Base-by-base conservation (phyloP, 2,113 vertebrate species). In the Cyphomyrus plagiostoma region DNA sequence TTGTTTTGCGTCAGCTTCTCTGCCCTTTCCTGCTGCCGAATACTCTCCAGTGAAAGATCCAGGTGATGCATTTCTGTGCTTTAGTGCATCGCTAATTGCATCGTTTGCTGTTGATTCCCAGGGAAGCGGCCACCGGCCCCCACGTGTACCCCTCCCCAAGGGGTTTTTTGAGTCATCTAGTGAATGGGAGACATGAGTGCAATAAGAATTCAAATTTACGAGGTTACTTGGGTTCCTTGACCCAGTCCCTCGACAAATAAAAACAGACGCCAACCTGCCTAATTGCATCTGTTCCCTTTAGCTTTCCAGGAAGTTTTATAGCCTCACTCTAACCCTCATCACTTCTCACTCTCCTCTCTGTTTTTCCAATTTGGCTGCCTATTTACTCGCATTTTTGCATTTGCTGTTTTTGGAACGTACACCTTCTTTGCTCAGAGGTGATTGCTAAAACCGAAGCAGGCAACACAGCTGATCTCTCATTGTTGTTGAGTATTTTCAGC, bases 161-260 rank as follows among this genome's bases (percentile, higher is more conserved):
- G 49, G 49, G 6, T 90, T 85, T 92, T 90, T 91, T 89, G 48
- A 49, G 86, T 92, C 90, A 92, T 92, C 92, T 92, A 92, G 90
- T 91, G 88, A 92, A 89, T 23, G 90, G 83, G 86, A 92, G 91
- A 91, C 26, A 58, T 87, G 80, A 84, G 70, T 89, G 86, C 50
- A 87, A 88, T 49, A 92, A 88, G 88, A 92, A 92, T 92, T 91
- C 91, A 92, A 91, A 90, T 93, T 93, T 93, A 91, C 23, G 88
- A 91, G 93, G 94, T 95, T 95, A 95, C 94, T 94, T 90, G 91
- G 48, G 90, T 93, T 94, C 91, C 62, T 92, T 95, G 93, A 95
- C 94, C 95, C 91, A 92, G 92, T 95, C 92, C 90, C 91, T 90
- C 80, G 93, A 88, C 94, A 95, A 95, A 94, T 93, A 92, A 85